Evolutionary conservation across 2,797 vertebrate genomes (phyloP).

Genomic region (Molothrus aeneus): DNA sequence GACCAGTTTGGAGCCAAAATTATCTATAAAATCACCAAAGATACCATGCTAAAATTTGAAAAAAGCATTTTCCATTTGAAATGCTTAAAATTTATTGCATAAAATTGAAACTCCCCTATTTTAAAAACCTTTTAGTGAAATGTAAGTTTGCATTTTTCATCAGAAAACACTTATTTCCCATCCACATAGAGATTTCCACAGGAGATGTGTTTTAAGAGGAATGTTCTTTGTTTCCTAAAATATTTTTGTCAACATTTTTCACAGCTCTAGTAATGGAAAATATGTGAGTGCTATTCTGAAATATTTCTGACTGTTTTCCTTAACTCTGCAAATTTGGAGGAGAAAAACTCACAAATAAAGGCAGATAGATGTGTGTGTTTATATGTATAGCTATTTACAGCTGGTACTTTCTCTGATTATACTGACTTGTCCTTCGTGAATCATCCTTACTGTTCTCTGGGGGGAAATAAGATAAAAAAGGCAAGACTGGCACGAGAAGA

Average conservation of each 20-base stretch:
- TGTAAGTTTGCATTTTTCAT: neutral
- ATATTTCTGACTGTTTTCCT: neutral
- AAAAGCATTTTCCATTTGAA: neutral
- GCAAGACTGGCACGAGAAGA: neutral
- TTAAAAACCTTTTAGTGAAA: neutral
- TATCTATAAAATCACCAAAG: neutral
- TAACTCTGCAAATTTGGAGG: neutral
- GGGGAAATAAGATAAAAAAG: neutral
- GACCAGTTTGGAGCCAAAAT: neutral
- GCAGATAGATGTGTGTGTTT: neutral
- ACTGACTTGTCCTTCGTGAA: neutral
- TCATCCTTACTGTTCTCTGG: neutral
- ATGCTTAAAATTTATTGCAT: neutral
- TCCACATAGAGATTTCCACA: neutral
- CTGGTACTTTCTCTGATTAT: neutral
- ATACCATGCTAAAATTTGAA: neutral
- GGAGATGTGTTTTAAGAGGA: neutral
- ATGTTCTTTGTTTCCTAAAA: neutral
- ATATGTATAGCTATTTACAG: neutral
- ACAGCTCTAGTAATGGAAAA: neutral
- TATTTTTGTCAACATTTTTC: neutral
- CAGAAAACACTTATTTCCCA: neutral
- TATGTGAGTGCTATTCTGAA: neutral
- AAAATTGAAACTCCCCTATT: neutral
- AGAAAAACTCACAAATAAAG: neutral